Evolutionary conservation across 2,113 vertebrate genomes (phyloP).

Genomic region (Enhydra lutris): DNA sequence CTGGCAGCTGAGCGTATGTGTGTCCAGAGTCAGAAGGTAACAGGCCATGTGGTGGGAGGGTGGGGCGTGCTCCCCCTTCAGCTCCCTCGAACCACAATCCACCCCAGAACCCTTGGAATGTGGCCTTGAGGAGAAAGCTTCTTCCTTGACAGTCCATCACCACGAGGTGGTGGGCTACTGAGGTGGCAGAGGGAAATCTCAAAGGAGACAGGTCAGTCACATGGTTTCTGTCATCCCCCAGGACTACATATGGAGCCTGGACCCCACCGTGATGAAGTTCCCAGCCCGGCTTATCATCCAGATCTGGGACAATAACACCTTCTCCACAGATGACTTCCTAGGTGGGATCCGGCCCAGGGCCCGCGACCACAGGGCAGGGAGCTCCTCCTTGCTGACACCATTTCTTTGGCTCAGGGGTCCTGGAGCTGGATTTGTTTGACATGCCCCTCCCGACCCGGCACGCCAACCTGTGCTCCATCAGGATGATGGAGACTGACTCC

Average conservation of each 20-base stretch:
- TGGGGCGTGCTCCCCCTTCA: fast-evolving
- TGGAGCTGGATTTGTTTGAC: constrained; percentile 78
- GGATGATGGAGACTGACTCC: not conserved
- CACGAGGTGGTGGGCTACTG: not conserved
- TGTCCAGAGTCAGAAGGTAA: constrained; percentile 77
- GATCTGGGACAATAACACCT: constrained; percentile 83
- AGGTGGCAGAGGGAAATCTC: not conserved
- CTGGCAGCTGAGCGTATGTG: constrained; percentile 72
- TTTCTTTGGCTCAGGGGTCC: constrained; percentile 68
- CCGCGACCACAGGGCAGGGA: not conserved
- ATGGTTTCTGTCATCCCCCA: not conserved
- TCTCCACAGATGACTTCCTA: constrained; percentile 79
- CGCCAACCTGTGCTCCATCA: constrained; percentile 52
- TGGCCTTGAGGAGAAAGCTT: not conserved
- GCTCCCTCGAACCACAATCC: not conserved
- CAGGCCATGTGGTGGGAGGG: not conserved
- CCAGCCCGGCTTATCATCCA: constrained; percentile 83
- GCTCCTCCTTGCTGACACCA: not conserved
- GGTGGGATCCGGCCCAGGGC: constrained; percentile 64
- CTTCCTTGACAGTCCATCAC: not conserved
- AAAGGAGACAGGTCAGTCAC: not conserved
- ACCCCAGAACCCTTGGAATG: not conserved
- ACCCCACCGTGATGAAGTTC: constrained; percentile 72
- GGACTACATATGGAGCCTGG: constrained; percentile 83
- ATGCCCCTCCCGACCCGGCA: constrained; percentile 65